Base-by-base conservation (phyloP, 2,888 invertebrate species). In the Agrotis clavis region DNA sequence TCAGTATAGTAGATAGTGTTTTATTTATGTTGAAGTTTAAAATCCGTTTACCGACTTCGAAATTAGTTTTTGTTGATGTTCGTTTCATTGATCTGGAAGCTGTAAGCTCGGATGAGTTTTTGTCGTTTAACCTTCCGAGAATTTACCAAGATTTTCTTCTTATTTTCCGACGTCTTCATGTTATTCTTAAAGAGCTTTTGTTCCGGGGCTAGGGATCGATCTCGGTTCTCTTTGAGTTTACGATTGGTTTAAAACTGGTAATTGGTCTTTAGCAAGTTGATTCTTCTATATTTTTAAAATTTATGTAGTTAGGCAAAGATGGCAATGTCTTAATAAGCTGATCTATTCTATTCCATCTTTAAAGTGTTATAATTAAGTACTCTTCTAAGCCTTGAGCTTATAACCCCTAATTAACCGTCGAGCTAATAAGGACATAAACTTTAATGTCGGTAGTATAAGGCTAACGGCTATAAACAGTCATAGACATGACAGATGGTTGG, bases 1-100 rank as follows among this genome's bases (percentile, higher is more conserved):
- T 50, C 68, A 47, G 59, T 61, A 41, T 64, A 25, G 13, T 57
- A 57, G 74, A 72, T 80, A 74, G 71, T 81, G 69, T 79, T 83
- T 68, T 75, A 74, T 74, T 79, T 75, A 71, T 81, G 67, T 73
- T 69, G 59, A 74, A 74, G 68, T 79, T 75, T 76, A 66, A 71
- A 68, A 63, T 68, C 57, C 59, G 71, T 66, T 79, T 71, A 69
- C 67, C 67, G 77, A 71, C 60, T 76, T 69, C 60, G 57, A 60
- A 69, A 68, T 75, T 71, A 71, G 79, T 75, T 79, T 79, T 75
- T 75, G 79, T 71, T 79, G 69, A 74, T 68, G 60, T 73, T 70
- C 62, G 68, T 72, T 63, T 72, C 71, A 79, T 62, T 71, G 81
- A 80, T 71, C 81, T 75, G 76, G 75, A 69, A 77, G 65, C 71